A percentile compares a stretch with the other conserved stretches of the same genome.
Evolutionary conservation across 1,140 invertebrate genomes (phyloP).

Genomic region (Oryctes rhinoceros): DNA sequence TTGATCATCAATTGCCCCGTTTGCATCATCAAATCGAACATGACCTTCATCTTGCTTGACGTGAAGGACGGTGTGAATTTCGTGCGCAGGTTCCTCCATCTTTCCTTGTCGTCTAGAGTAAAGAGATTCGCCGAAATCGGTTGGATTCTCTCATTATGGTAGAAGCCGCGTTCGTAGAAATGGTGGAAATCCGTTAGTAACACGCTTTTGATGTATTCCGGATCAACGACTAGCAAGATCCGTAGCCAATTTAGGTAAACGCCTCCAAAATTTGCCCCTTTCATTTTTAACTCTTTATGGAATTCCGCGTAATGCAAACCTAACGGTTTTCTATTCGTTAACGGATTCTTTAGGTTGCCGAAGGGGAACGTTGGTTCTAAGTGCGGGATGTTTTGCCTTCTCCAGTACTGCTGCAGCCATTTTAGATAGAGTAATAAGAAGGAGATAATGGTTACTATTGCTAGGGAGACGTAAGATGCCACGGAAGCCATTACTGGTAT

Average conservation of each 20-base stretch:
- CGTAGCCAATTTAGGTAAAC: slow-evolving; percentile 62
- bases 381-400: slow-evolving; percentile 58
- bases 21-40: slow-evolving; percentile 19
- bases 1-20: background rate
- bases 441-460: no score
- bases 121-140: background rate
- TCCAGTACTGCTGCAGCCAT: background rate
- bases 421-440: no score
- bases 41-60: background rate
- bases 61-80: slow-evolving; percentile 5
- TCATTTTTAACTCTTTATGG: slow-evolving; percentile 47
- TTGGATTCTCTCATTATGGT: background rate
- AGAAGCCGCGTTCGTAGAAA: slow-evolving; percentile 63
- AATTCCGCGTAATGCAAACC: slow-evolving; percentile 48
- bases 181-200: slow-evolving; percentile 63
- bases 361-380: slow-evolving; percentile 56
- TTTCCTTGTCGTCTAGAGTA: background rate
- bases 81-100: slow-evolving; percentile 3
- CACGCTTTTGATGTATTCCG: slow-evolving; percentile 68
- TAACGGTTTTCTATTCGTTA: slow-evolving; percentile 51
- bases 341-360: slow-evolving; percentile 53
- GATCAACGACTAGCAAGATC: slow-evolving; percentile 64
- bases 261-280: slow-evolving; percentile 57
- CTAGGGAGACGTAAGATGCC: no score
- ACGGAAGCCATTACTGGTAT: no score